A percentile compares a stretch with the other conserved stretches of the same genome.
phyloP scores from a whole-genome alignment of 2,888 invertebrate species.

The Drosophila pseudotalamancana region DNA sequence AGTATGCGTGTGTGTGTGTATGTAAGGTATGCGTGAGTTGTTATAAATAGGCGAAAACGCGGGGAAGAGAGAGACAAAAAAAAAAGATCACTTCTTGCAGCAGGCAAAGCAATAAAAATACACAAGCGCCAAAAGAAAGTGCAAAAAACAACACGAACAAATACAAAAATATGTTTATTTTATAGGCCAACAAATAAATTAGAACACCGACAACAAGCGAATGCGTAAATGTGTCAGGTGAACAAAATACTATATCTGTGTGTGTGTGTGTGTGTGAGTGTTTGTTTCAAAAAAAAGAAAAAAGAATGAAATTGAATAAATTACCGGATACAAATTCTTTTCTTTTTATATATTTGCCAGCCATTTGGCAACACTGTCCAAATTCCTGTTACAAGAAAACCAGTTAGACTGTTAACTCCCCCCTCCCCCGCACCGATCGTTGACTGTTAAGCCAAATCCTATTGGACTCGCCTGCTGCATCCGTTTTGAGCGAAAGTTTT shows the following conservation, averaged over 20 bases:
- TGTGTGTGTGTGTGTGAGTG: no score
- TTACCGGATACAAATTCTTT: constrained; percentile 44
- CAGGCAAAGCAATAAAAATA: constrained; percentile 47
- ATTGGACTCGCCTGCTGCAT: constrained; percentile 58
- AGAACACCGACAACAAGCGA: constrained; percentile 42
- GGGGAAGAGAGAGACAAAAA: constrained; percentile 16
- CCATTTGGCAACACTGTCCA: constrained; percentile 38
- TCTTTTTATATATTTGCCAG: constrained; percentile 31
- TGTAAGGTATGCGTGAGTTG: constrained; percentile 61
- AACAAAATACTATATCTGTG: no score
- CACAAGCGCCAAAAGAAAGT: constrained; percentile 67
- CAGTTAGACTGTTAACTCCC: constrained; percentile 47
- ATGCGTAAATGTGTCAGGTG: constrained; percentile 45
- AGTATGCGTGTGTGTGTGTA: constrained; percentile 28
- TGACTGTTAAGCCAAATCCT: constrained; percentile 14
- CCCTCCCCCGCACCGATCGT: not conserved
- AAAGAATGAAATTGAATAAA: constrained; percentile 24
- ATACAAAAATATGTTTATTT: constrained; percentile 53
- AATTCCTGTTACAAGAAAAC: constrained; percentile 73
- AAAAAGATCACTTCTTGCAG: constrained; percentile 64
- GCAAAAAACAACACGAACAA: constrained; percentile 48
- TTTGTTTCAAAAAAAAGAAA: constrained; percentile 6
- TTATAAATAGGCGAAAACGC: constrained; percentile 65
- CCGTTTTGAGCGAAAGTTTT: constrained; percentile 77
- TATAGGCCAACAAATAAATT: constrained; percentile 73